A percentile compares a stretch with the other conserved stretches of the same genome.
These are phyloP conservation scores for Mormyrops attenuatus DNA, from an alignment of 2,797 vertebrate species.

Conservation along the genomic window DNA sequence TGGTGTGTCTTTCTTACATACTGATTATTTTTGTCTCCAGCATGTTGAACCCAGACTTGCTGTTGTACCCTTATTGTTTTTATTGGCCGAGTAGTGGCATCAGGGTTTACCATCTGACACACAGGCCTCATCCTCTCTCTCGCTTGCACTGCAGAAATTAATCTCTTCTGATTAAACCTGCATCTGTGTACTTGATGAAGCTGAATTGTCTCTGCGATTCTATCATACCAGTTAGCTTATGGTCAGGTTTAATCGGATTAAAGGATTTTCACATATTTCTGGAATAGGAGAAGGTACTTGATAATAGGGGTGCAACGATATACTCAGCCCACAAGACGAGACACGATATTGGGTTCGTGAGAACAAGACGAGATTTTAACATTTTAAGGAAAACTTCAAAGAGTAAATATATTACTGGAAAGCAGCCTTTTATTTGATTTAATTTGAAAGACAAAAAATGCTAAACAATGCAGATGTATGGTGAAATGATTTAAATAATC, in stretches of 20 bases:
- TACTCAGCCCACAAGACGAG: no score
- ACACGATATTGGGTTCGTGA: no score
- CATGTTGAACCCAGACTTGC: neutral
- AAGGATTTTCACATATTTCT: neutral
- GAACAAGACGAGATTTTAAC: no score
- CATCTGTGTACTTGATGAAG: neutral
- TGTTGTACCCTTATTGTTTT: neutral
- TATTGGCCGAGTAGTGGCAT: neutral
- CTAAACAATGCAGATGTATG: no score
- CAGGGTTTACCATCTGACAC: neutral
- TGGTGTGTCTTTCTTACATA: neutral
- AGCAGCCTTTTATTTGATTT: no score
- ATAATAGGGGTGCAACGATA: no score
- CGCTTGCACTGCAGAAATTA: neutral
- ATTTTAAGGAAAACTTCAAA: no score
- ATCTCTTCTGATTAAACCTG: no score
- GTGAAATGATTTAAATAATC: no score
- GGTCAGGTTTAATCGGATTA: neutral
- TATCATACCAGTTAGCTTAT: neutral
- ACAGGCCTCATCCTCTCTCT: neutral
- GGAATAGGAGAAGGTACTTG: neutral
- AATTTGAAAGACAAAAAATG: no score
- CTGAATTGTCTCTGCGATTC: neutral
- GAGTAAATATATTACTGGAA: no score
- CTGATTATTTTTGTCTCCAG: neutral